Base-by-base conservation (phyloP, 2,888 invertebrate species). In the Trichacis sp. region DNA sequence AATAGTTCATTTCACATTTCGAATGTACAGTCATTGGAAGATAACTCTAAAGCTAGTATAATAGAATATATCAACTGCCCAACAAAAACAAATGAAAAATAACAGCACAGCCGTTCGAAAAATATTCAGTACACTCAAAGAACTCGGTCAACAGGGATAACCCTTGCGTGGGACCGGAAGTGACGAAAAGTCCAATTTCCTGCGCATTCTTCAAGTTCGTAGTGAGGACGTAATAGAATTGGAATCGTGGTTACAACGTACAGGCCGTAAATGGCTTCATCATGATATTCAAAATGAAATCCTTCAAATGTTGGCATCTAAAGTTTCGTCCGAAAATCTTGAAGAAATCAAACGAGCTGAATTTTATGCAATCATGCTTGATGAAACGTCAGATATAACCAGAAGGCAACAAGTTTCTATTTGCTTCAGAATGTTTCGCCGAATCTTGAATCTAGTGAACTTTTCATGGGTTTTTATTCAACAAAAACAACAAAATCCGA, bases 331-430 rank as follows among this genome's bases (percentile, higher is more conserved):
- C 19, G 12, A 46, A 46, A 59, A 51, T 56, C 33, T 68, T 8
- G n/a, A 49, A 38, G 43, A 59, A 14, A 59, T 65, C 12, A 54
- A 56, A 52, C 20, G n/a, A 5, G n/a, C 33, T 33, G 33, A 33
- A 33, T 33, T 33, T 33, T 33, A 33, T 33, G 33, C 33, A 5
- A 38, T 64, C n/a, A 20, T 56, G 5, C 36, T 64, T 15, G 63
- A 64, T 49, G 68, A 67, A 64, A 64, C 65, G 1, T 15, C 61
- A n/a, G 68, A 66, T 42, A 53, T 68, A 24, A 48, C 64, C 1
- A 57, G 42, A 45, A 46, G 43, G 12, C 64, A 71, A 33, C 69
- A 71, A 40, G 52, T 69, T 8, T 67, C 64, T 1, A 62, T 67
- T 15, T 67, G 19, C 36, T n/a, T 56, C 36, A 38, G 48, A 40